These are phyloP conservation scores for Simalia tracyae DNA, from an alignment of 2,797 vertebrate species.

Conservation along the genomic window DNA sequence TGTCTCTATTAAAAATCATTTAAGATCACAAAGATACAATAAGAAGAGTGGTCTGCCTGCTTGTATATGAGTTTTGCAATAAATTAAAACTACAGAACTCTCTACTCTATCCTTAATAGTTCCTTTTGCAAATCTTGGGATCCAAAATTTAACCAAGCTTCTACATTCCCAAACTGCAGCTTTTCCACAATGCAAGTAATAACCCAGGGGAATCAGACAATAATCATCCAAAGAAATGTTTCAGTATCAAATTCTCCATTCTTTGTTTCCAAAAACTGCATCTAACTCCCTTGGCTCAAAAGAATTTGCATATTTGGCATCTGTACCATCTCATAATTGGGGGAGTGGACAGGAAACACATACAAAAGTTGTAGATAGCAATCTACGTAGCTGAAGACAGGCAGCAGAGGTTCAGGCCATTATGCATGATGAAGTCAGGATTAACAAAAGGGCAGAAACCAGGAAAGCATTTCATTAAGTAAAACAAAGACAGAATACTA, in stretches of 20 bases:
- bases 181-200: neutral
- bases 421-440: neutral
- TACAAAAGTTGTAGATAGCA: neutral
- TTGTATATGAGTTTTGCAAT: neutral
- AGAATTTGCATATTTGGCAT: neutral
- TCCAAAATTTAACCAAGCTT: neutral
- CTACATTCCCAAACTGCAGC: neutral
- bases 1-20: neutral
- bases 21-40: conserved; percentile 1
- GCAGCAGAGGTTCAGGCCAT: neutral
- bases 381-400: neutral
- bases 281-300: neutral
- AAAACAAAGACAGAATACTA: neutral
- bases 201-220: neutral
- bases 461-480: neutral
- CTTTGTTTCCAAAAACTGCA: neutral
- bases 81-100: neutral
- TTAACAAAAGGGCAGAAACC: neutral
- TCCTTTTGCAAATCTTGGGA: neutral
- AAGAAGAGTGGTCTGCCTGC: neutral
- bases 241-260: neutral
- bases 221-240: neutral
- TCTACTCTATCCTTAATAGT: neutral
- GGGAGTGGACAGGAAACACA: neutral
- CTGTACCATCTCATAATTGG: neutral